phyloP scores from a whole-genome alignment of 2,888 invertebrate species.

The Melieria crassipennis region DNA sequence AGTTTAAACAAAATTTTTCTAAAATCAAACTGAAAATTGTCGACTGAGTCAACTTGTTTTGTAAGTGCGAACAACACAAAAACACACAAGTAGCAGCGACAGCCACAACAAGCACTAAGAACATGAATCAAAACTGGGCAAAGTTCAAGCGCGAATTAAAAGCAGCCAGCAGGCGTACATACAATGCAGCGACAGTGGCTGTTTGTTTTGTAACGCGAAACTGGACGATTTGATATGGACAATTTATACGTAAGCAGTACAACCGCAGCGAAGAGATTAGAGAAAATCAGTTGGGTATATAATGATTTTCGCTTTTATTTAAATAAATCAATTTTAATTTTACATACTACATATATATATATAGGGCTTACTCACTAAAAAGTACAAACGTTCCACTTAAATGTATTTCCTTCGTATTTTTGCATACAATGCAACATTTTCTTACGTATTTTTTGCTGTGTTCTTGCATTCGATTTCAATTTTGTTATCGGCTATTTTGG shows the following conservation, averaged over 20 bases:
- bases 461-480: too few species aligned
- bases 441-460: too few species aligned
- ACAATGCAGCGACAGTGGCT: not conserved
- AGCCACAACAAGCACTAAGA: too few species aligned
- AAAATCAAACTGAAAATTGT: too few species aligned
- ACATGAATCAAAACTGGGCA: slow-evolving; percentile 18
- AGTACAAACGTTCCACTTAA: slow-evolving; percentile 25
- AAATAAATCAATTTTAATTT: slow-evolving; percentile 23
- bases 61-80: too few species aligned
- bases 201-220: not conserved
- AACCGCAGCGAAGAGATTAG: not conserved
- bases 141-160: slow-evolving; percentile 16
- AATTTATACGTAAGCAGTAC: not conserved
- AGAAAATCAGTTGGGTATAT: not conserved
- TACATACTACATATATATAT: slow-evolving; percentile 8
- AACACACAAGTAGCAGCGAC: too few species aligned
- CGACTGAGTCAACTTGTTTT: too few species aligned
- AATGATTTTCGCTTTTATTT: slow-evolving; percentile 12
- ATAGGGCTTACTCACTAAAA: slow-evolving; percentile 17
- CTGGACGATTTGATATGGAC: not conserved
- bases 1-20: too few species aligned
- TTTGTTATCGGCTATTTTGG: too few species aligned
- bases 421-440: too few species aligned
- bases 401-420: not conserved
- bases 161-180: not conserved